A percentile compares a stretch with the other conserved stretches of the same genome.
Conservation (phyloP, 2,888 invertebrate species). For the Silvanus unidentatus region DNA sequence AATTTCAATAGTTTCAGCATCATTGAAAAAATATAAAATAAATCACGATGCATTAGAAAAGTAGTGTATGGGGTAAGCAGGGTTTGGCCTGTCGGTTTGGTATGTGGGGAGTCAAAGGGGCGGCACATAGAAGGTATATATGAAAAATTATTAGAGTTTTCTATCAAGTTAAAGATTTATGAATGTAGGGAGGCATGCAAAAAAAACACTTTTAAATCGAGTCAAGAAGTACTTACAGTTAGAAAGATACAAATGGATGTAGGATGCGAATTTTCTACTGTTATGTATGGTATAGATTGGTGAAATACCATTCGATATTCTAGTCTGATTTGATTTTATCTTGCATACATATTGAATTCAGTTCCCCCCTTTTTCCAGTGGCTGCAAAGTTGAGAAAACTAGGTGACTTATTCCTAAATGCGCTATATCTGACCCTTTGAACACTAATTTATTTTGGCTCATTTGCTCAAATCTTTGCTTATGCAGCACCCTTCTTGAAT, state of each 20-base stretch:
- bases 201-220: slow-evolving; percentile 21
- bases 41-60: slow-evolving; percentile 25
- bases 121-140: too few species aligned
- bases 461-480: neutral
- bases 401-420: slow-evolving; percentile 1
- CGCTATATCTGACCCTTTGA: slow-evolving; percentile 2
- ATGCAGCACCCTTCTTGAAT: too few species aligned
- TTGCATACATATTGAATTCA: slow-evolving; percentile 23
- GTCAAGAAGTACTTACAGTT: slow-evolving; percentile 25
- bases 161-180: slow-evolving; percentile 28
- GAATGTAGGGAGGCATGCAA: slow-evolving; percentile 15
- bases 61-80: slow-evolving; percentile 16
- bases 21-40: slow-evolving; percentile 14
- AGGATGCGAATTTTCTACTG: slow-evolving; percentile 20
- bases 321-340: slow-evolving; percentile 28
- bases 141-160: slow-evolving; percentile 32
- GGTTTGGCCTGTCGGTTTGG: slow-evolving; percentile 14
- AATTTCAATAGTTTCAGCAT: too few species aligned
- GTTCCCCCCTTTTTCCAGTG: slow-evolving; percentile 18
- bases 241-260: slow-evolving; percentile 28
- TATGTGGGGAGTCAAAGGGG: too few species aligned
- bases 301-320: slow-evolving; percentile 27
- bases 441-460: neutral
- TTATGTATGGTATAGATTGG: slow-evolving; percentile 7
- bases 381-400: slow-evolving; percentile 17